phyloP scores from a whole-genome alignment of 2,888 invertebrate genomes.

The Theretra japonica region DNA sequence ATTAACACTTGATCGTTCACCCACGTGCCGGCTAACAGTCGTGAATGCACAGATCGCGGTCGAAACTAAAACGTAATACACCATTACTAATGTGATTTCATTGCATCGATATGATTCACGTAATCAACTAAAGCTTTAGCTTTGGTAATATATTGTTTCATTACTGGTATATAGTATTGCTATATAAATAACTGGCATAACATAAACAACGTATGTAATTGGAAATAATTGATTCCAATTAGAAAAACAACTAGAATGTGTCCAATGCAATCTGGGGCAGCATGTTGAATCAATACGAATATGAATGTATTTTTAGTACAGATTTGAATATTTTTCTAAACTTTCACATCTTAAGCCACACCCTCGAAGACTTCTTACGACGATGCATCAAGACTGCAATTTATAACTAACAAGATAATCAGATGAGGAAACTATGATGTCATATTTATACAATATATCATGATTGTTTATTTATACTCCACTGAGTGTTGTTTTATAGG shows the following conservation, averaged over 20 bases:
- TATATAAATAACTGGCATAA: not conserved
- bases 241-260: not conserved
- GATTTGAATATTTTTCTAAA: no score
- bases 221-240: constrained; percentile 3
- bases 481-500: constrained; percentile 12
- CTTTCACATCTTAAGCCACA: not conserved
- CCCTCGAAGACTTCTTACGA: not conserved
- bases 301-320: not conserved
- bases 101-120: constrained; percentile 28
- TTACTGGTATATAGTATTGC: not conserved
- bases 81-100: constrained; percentile 33
- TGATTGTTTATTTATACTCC: constrained; percentile 45
- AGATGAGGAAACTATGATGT: constrained; percentile 47
- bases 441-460: constrained; percentile 42
- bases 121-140: not conserved
- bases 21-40: not conserved
- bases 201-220: constrained; percentile 1
- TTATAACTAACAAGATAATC: constrained; percentile 3
- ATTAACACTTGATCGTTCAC: not conserved
- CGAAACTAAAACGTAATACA: constrained; percentile 12
- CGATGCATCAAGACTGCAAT: constrained; percentile 4
- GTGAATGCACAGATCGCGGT: not conserved
- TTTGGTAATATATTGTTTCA: constrained; percentile 7
- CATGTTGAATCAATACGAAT: not conserved
- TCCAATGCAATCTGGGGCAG: not conserved